Evolutionary conservation across 92 coral and sea anemone species (phyloP).

Genomic region (Pocillopora grandis): DNA sequence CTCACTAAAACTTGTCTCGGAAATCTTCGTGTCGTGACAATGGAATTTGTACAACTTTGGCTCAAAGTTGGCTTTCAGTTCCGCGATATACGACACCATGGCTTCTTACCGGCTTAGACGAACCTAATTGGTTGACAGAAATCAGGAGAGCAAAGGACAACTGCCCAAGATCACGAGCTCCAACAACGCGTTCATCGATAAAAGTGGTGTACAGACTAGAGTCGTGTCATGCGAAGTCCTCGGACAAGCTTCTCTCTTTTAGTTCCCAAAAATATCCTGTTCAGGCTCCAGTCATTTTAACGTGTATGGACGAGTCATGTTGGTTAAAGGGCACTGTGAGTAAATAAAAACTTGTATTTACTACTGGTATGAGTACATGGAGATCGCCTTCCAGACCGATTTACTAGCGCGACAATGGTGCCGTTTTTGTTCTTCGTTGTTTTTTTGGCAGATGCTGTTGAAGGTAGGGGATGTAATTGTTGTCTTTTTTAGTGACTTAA

Average conservation of each 20-base stretch:
- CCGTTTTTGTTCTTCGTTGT: constrained; percentile 6
- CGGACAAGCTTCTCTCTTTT: background rate
- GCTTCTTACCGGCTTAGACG: background rate
- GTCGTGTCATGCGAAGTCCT: constrained; percentile 1
- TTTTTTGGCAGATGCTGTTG: background rate
- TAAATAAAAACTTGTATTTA: background rate
- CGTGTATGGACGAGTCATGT: background rate
- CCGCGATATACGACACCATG: background rate
- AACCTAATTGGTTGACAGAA: constrained; percentile 15
- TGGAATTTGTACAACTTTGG: background rate
- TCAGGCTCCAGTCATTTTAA: background rate
- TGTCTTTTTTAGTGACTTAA: background rate
- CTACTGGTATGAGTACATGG: background rate
- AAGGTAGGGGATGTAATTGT: constrained; percentile 2
- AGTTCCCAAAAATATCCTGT: background rate
- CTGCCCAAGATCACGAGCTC: background rate
- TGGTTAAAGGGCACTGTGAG: background rate
- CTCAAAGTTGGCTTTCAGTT: background rate
- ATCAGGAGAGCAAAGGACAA: constrained; percentile 27
- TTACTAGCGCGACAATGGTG: constrained; percentile 8
- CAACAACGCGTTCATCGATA: background rate
- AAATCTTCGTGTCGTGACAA: constrained; percentile 6
- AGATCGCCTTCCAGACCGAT: background rate
- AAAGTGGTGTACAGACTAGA: too few relatives aligned
- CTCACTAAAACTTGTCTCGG: background rate